A percentile compares a stretch with the other conserved stretches of the same genome.
Conservation (phyloP, 2,797 vertebrate species). For the Steatocranus sp. region DNA sequence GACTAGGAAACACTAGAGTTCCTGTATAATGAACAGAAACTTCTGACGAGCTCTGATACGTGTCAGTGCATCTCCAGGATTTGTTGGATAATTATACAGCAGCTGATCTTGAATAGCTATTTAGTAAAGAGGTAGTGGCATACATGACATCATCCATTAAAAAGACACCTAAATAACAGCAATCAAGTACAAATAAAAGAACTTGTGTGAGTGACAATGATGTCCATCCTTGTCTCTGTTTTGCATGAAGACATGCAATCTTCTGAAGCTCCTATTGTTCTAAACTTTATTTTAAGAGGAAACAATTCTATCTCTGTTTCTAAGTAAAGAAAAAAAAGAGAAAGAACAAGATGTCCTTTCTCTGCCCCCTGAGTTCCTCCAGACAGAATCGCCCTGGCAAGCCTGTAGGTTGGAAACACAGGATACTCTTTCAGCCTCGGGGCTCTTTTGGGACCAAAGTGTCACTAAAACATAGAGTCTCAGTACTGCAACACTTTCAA, state of each 20-base stretch:
- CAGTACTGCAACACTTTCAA: slow-evolving; percentile 48
- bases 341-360: neutral
- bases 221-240: neutral
- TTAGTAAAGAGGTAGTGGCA: neutral
- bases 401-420: slow-evolving; percentile 36
- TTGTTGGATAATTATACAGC: neutral
- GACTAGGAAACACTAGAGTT: neutral
- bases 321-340: neutral
- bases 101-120: neutral
- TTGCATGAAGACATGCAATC: neutral
- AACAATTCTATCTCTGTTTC: neutral
- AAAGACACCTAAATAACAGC: neutral
- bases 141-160: neutral
- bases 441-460: slow-evolving; percentile 52
- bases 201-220: neutral
- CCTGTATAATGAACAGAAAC: neutral
- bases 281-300: neutral
- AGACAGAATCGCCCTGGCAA: slow-evolving; percentile 45
- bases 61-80: neutral
- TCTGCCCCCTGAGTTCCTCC: slow-evolving; percentile 23
- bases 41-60: neutral
- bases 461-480: slow-evolving; percentile 57
- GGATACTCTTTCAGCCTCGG: slow-evolving; percentile 50
- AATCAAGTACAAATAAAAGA: neutral
- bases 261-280: neutral